A percentile compares a stretch with the other conserved stretches of the same genome.
Evolutionary conservation across 1,140 invertebrate species (phyloP).

Genomic region (Latrodectus geometricus): DNA sequence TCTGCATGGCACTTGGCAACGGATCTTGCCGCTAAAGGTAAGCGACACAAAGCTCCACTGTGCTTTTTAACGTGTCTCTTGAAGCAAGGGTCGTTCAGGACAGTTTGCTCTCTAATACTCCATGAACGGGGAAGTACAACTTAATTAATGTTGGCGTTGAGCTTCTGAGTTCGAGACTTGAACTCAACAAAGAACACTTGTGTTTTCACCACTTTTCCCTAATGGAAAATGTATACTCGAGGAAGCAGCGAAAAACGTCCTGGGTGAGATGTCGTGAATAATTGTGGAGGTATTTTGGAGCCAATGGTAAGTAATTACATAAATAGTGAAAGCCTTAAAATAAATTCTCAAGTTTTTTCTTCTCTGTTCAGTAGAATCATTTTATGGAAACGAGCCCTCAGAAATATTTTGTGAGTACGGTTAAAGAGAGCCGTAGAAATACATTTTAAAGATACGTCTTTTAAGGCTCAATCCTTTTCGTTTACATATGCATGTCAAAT

Average conservation of each 20-base stretch:
- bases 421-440: too few species aligned
- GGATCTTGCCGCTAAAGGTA: constrained; percentile 51
- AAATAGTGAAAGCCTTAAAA: too few species aligned
- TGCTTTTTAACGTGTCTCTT: constrained; percentile 27
- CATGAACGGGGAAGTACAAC: constrained; percentile 49
- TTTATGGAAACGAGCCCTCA: too few species aligned
- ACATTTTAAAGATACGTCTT: too few species aligned
- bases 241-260: not conserved
- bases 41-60: constrained; percentile 34
- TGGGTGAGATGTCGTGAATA: not conserved
- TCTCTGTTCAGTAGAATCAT: too few species aligned
- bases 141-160: constrained; percentile 60
- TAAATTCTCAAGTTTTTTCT: too few species aligned
- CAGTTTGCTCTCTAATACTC: constrained; percentile 57
- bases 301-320: not conserved
- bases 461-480: too few species aligned
- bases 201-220: not conserved
- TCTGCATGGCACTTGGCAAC: constrained; percentile 22
- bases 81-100: constrained; percentile 48
- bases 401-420: too few species aligned
- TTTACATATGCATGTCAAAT: too few species aligned
- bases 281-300: not conserved
- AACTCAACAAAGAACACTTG: constrained; percentile 35
- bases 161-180: constrained; percentile 23
- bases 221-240: not conserved